Percentiles rank a stretch among this genome's conserved stretches.
Evolutionary conservation across 2,113 vertebrate genomes (phyloP).

Genomic region (Sus scrofa): T2T-Sscrofa CM000823.6:26423501-26424000

Average conservation of each 20-base stretch:
- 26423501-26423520: constrained; percentile 3
- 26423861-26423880: constrained; percentile 40
- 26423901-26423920: constrained; percentile 15
- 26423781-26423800: background rate
- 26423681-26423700: background rate
- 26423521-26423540: constrained; percentile 12
- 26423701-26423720: background rate
- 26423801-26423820: background rate
- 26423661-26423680: background rate
- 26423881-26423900: background rate
- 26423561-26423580: background rate
- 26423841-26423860: background rate
- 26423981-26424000: background rate
- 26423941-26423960: background rate
- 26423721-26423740: background rate
- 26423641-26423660: background rate
- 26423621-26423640: background rate
- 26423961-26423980: background rate
- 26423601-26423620: background rate
- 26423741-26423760: background rate
- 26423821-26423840: background rate
- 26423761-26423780: background rate
- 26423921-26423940: background rate
- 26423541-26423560: background rate
- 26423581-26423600: background rate